Percentiles rank a stretch among this genome's conserved stretches.
phyloP scores from a whole-genome alignment of 2,797 vertebrate genomes.

The Cossypha polioptera region DNA sequence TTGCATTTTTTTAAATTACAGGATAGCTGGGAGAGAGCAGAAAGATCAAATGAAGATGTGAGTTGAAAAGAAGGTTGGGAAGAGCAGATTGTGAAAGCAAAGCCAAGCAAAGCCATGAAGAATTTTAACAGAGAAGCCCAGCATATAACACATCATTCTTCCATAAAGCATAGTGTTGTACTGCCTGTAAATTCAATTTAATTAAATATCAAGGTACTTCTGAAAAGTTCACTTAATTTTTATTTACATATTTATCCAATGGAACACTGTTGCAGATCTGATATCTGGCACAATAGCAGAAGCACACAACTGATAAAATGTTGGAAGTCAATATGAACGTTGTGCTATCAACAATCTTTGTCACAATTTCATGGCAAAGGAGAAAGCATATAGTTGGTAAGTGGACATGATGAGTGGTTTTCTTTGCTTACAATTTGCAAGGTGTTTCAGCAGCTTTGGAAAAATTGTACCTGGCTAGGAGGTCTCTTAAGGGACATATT shows the following conservation, averaged over 20 bases:
- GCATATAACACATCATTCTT: background rate
- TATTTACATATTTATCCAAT: background rate
- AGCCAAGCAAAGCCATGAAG: background rate
- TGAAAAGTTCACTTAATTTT: background rate
- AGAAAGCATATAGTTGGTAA: background rate
- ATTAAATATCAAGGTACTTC: background rate
- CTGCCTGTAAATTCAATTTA: background rate
- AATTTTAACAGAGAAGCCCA: background rate
- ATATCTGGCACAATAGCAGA: background rate
- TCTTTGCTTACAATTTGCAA: background rate
- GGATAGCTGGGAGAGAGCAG: background rate
- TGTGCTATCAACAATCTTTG: background rate
- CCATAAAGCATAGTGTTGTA: background rate
- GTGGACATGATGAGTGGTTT: background rate
- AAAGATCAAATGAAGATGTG: background rate
- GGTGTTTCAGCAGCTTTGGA: background rate
- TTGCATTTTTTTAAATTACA: background rate
- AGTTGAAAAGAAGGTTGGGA: background rate
- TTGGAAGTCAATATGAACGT: background rate
- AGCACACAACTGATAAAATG: background rate
- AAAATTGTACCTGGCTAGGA: background rate
- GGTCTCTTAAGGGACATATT: background rate
- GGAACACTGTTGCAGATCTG: background rate
- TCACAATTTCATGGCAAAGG: background rate
- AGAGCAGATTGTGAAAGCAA: background rate